phyloP scores from a whole-genome alignment of 1,140 invertebrate genomes.

The Atta cephalotes region DNA sequence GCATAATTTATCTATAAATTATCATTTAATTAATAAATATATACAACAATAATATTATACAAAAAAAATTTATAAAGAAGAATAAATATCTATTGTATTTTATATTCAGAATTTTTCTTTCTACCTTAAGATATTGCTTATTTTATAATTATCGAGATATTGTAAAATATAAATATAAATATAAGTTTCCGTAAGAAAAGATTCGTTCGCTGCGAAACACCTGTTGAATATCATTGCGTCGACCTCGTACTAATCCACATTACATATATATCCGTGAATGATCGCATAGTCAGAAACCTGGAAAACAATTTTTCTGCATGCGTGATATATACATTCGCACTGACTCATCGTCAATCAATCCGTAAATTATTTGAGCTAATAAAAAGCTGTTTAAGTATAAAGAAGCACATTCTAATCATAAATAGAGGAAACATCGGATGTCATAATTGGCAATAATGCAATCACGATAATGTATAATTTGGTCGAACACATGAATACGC shows the following conservation, averaged over 20 bases:
- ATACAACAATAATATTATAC: background rate
- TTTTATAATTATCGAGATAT: background rate
- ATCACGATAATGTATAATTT: constrained; percentile 48
- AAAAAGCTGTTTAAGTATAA: background rate
- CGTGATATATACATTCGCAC: background rate
- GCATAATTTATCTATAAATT: background rate
- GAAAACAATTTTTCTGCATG: background rate
- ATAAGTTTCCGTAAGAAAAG: background rate
- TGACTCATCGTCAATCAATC: background rate
- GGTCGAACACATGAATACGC: constrained; percentile 2
- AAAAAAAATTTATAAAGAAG: background rate
- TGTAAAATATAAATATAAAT: background rate
- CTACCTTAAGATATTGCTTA: background rate
- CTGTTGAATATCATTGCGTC: constrained; percentile 16
- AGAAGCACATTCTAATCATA: constrained; percentile 1
- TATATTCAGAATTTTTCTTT: background rate
- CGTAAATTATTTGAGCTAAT: background rate
- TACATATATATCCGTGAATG: background rate
- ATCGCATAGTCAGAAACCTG: constrained; percentile 9
- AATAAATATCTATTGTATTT: background rate
- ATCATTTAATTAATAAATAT: constrained; percentile 1
- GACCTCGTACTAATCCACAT: constrained; percentile 28
- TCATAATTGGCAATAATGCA: constrained; percentile 26
- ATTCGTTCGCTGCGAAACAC: background rate
- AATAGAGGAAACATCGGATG: constrained; percentile 4